Conservation (phyloP, 2,797 vertebrate genomes). For the Argya squamiceps region DNA sequence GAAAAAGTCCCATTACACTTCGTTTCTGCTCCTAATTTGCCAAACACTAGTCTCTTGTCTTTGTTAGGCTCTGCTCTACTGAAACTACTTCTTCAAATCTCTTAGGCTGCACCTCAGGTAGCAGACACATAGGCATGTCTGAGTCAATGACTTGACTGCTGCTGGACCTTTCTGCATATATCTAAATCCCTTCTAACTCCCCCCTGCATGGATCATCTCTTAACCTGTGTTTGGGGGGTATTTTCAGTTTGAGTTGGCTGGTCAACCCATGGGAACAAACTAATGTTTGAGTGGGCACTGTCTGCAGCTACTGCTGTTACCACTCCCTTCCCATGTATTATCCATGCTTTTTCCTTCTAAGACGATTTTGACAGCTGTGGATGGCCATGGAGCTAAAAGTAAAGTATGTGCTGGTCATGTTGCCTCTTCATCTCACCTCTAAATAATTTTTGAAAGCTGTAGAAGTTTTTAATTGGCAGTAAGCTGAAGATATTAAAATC, state of each 20-base stretch:
- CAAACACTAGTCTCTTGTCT: neutral
- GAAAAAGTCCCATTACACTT: neutral
- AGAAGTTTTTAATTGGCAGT: neutral
- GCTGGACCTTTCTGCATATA: neutral
- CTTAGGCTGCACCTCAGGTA: neutral
- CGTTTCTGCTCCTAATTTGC: neutral
- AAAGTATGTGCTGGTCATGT: neutral
- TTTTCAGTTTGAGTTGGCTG: neutral
- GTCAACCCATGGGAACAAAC: neutral
- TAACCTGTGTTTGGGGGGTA: neutral
- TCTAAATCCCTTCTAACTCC: neutral
- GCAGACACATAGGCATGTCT: fast-evolving
- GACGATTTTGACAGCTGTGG: neutral
- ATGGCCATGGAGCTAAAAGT: neutral
- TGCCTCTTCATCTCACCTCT: neutral
- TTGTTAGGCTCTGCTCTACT: neutral
- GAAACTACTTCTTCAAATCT: neutral
- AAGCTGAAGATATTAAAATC: neutral
- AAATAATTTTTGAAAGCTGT: neutral
- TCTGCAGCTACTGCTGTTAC: neutral
- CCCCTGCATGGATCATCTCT: neutral
- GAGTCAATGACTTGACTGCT: neutral
- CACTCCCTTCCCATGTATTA: neutral
- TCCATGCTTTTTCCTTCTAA: neutral
- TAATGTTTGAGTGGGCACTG: neutral